Conservation (phyloP, 2,888 invertebrate species). For the Halictus ligatus region DNA sequence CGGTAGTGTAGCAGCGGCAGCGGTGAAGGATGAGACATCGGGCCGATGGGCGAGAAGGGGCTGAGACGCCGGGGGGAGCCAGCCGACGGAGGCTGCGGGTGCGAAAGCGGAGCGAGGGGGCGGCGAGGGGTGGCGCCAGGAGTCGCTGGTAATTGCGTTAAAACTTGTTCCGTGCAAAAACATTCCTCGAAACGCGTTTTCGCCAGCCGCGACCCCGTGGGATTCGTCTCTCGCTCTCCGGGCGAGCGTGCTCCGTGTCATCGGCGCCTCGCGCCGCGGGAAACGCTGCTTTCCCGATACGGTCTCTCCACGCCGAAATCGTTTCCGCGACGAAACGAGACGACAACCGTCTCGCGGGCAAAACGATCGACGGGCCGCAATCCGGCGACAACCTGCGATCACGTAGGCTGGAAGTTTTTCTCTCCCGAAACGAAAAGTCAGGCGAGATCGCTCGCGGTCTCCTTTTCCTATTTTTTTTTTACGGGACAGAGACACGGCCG, state of each 20-base stretch:
- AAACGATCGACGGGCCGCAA: not conserved
- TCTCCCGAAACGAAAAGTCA: conserved; percentile 40
- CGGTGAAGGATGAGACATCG: conserved; percentile 43
- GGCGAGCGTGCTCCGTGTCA: not conserved
- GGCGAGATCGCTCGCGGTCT: conserved; percentile 31
- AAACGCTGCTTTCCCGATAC: not conserved
- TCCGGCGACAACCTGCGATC: conserved; percentile 12
- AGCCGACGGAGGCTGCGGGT: conserved; percentile 37
- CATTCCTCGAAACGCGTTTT: conserved; percentile 77
- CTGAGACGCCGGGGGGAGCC: not conserved
- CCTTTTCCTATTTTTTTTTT: conserved; percentile 2
- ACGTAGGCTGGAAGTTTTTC: conserved; percentile 25
- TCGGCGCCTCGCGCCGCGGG: not conserved
- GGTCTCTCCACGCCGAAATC: too few relatives aligned
- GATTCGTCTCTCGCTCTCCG: conserved; percentile 23
- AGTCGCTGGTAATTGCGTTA: conserved; percentile 82
- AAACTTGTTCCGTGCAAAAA: conserved; percentile 81
- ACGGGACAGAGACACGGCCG: not conserved
- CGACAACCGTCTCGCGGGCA: not conserved
- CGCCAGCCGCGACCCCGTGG: conserved; percentile 50
- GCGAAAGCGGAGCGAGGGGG: conserved; percentile 37
- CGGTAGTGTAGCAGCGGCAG: not conserved
- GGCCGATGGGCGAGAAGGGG: conserved; percentile 33
- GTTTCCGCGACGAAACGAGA: not conserved
- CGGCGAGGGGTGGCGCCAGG: conserved; percentile 75